These are phyloP conservation scores for Ooceraea biroi DNA, from an alignment of 1,140 invertebrate species.

Conservation along the genomic window DNA sequence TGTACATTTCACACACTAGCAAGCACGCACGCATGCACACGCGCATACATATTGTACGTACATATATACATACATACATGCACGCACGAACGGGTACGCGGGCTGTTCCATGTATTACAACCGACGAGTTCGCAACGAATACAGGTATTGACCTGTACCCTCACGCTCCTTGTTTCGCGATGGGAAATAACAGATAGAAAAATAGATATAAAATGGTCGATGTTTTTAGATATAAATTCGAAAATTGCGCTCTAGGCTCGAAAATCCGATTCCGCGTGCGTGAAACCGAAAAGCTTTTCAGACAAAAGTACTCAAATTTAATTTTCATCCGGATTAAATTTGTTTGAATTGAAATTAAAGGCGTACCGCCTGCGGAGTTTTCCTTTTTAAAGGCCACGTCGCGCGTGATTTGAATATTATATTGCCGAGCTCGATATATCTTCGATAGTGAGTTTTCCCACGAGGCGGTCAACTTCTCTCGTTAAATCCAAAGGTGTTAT, in stretches of 20 bases:
- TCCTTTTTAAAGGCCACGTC: constrained; percentile 1
- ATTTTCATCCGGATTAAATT: constrained; percentile 45
- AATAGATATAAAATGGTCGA: background rate
- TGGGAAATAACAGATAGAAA: background rate
- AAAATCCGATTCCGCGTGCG: constrained; percentile 5
- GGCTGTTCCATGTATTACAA: background rate
- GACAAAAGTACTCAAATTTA: background rate
- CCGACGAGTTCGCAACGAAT: constrained; percentile 26
- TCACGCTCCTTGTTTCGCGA: background rate
- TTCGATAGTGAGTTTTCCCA: constrained; percentile 39
- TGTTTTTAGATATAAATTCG: background rate
- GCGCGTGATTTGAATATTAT: constrained; percentile 27
- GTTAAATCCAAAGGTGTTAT: background rate
- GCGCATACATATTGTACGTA: background rate
- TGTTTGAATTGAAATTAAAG: constrained; percentile 18
- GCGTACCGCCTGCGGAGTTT: background rate
- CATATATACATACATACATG: background rate
- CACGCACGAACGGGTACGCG: background rate
- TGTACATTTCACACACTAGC: background rate
- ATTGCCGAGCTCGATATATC: constrained; percentile 12
- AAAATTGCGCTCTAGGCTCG: background rate
- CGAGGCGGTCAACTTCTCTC: constrained; percentile 10
- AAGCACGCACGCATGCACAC: background rate
- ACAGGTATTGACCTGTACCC: constrained; percentile 25
- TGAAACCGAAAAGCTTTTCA: background rate